Evolutionary conservation across 2,113 vertebrate genomes (phyloP), one percentile per base, ranked within the genome.

Genomic region (Xiphophorus hellerii): DNA sequence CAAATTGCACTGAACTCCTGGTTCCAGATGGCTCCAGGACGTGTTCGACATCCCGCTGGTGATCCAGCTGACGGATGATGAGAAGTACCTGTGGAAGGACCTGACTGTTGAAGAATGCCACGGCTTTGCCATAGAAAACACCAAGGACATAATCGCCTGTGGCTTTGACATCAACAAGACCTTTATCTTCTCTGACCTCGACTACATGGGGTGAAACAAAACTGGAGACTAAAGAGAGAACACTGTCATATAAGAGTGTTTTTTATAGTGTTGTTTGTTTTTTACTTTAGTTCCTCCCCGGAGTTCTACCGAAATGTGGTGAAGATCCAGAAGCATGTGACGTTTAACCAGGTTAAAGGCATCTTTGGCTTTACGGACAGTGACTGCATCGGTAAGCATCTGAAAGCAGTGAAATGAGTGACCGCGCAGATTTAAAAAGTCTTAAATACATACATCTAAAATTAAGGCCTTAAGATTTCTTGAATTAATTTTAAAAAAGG

Each of bases 71-170:
- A 99, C 97, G 0, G 98, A 99, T 17, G 98, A 99, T 62, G 98
- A 99, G 92, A 99, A 99, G 76, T 99, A 97, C 82, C 94, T 99
- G 84, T 99, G 98, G 98, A 99, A 99, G 84, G 98, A 99, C 81
- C 92, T 99, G 73, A 95, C 96, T 6, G 42, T 96, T 74, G 97
- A 99, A 29, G 95, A 97, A 48, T 96, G 97, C 13, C 81, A 96
- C 13, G 94, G 92, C 27, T 99, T 95, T 8, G 89, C 97, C 0
- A 78, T 91, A 78, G 98, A 99, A 90, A 99, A 99, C 8, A 95
- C 96, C 90, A 97, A 96, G 88, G 98, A 99, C 87, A 98, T 99
- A 68, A 97, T 99, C 12, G 98, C 98, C 27, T 98, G 96, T 27
- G 98, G 98, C 48, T 99, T 99, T 75, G 96, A 99, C 8, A 6